A percentile compares a stretch with the other conserved stretches of the same genome.
These are phyloP conservation scores for Lepus europaeus DNA, from an alignment of 2,113 vertebrate genomes.

Conservation along the genomic window DNA sequence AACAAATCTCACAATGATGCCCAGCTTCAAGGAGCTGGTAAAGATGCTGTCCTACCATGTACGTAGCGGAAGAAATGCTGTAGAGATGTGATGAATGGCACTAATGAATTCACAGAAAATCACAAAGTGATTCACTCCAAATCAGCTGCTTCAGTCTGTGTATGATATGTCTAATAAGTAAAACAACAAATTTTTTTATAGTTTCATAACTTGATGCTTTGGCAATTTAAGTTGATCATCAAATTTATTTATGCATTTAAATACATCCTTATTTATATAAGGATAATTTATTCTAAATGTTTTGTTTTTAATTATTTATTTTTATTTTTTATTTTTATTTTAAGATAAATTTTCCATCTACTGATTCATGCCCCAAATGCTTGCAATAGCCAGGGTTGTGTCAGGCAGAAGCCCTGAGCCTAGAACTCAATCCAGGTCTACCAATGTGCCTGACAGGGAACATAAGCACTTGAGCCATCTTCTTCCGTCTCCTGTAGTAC, in stretches of 20 bases:
- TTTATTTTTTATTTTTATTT: too few relatives aligned
- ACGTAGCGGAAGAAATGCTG: not conserved
- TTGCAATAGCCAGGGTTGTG: too few relatives aligned
- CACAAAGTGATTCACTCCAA: slow-evolving; percentile 28
- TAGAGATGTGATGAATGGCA: not conserved
- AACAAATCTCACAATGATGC: not conserved
- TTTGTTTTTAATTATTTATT: too few relatives aligned
- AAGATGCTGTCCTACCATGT: not conserved
- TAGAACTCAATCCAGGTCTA: too few relatives aligned
- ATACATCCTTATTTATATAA: too few relatives aligned
- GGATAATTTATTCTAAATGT: too few relatives aligned
- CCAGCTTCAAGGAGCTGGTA: not conserved
- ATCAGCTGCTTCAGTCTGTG: not conserved
- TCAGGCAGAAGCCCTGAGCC: too few relatives aligned
- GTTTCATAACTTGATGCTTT: slow-evolving; percentile 22
- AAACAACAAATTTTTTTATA: not conserved
- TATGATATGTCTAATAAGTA: not conserved
- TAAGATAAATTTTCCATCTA: too few relatives aligned
- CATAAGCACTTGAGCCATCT: too few relatives aligned
- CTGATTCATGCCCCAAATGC: too few relatives aligned
- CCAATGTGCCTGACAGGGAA: too few relatives aligned
- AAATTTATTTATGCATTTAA: not conserved
- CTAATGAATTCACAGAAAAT: not conserved
- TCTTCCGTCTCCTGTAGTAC: too few relatives aligned
- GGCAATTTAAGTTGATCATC: not conserved